Evolutionary conservation across 1,140 invertebrate genomes (phyloP).

Genomic region (Euura lappo): DNA sequence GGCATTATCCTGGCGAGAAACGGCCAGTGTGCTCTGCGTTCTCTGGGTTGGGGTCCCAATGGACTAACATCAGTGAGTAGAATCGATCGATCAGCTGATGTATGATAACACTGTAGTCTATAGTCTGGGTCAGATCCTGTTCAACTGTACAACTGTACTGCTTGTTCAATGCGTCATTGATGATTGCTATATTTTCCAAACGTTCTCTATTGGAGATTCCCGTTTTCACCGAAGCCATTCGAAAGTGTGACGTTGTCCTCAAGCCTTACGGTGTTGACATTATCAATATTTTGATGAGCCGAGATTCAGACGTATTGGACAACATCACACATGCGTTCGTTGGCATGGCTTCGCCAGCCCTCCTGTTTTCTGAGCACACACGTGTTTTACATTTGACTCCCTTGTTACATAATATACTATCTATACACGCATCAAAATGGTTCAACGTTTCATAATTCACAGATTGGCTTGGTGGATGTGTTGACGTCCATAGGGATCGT

Average conservation of each 20-base stretch:
- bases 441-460: slow-evolving; percentile 19
- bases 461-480: slow-evolving; percentile 84
- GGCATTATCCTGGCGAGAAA: slow-evolving; percentile 55
- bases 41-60: slow-evolving; percentile 62
- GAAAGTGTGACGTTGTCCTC: slow-evolving; percentile 64
- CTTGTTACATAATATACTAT: too few relatives aligned
- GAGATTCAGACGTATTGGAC: slow-evolving; percentile 61
- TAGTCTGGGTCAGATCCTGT: too few relatives aligned
- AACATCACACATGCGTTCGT: slow-evolving; percentile 70
- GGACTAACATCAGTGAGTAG: slow-evolving; percentile 87
- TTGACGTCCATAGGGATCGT: slow-evolving; percentile 73
- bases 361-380: too few relatives aligned
- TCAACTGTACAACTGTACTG: too few relatives aligned
- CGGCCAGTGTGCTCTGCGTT: slow-evolving; percentile 43
- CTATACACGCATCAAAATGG: too few relatives aligned
- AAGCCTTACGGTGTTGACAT: slow-evolving; percentile 64
- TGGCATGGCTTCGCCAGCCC: too few relatives aligned
- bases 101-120: too few relatives aligned
- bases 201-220: slow-evolving; percentile 68
- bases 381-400: too few relatives aligned
- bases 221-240: slow-evolving; percentile 75
- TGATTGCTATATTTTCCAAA: slow-evolving; percentile 77
- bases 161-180: slow-evolving; percentile 52
- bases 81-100: slow-evolving; percentile 36
- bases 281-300: slow-evolving; percentile 63